These are phyloP conservation scores for Camelus dromedarius DNA, from an alignment of 2,113 vertebrate genomes.

Conservation along the genomic window DNA sequence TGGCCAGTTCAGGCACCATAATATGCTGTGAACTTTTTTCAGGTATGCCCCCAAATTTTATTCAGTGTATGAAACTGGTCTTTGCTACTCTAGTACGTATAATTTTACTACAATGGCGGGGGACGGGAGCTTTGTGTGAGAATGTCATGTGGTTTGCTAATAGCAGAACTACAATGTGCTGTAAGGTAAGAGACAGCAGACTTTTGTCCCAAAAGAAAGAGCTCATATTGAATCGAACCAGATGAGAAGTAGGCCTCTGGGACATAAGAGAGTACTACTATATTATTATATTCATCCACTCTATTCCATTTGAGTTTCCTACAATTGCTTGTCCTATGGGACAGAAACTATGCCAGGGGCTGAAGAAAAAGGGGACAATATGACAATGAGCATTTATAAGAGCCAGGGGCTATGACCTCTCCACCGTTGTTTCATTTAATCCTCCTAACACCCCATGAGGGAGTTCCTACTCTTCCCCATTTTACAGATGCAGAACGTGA, in stretches of 20 bases:
- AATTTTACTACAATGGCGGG: background rate
- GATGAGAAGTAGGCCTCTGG: background rate
- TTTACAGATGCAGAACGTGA: constrained; percentile 18
- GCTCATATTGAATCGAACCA: background rate
- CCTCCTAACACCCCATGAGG: background rate
- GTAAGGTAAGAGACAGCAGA: background rate
- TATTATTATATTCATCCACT: no score
- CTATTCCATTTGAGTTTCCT: no score
- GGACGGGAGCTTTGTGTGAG: background rate
- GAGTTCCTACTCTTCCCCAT: background rate
- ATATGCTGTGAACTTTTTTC: background rate
- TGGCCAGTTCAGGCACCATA: background rate
- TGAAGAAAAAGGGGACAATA: no score
- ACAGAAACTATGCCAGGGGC: background rate
- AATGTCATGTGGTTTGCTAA: background rate
- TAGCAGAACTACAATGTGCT: background rate
- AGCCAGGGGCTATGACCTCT: background rate
- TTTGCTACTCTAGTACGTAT: background rate
- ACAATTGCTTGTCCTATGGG: background rate
- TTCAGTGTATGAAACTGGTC: background rate
- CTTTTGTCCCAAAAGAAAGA: background rate
- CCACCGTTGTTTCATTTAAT: background rate
- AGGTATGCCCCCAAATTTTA: background rate
- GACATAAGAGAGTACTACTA: background rate
- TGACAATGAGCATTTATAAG: background rate